Base-by-base conservation (phyloP, 1,140 invertebrate species). In the Drosophila sproati region DNA sequence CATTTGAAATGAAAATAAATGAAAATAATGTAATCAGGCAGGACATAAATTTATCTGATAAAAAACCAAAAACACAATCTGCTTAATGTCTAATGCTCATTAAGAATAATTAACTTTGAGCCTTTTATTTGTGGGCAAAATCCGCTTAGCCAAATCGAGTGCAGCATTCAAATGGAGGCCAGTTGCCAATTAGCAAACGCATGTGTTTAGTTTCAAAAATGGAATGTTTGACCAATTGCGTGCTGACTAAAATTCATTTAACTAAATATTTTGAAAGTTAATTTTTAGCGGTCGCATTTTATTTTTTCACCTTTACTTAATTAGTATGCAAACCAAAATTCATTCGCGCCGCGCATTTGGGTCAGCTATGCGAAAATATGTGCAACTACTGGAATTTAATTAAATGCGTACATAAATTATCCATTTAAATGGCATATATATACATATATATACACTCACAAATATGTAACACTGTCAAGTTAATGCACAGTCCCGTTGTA, bases 381-480 rank as follows among this genome's bases (percentile, higher is more conserved):
- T 67, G 57, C 77, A 77, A 87, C 72, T 75, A 32, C 68, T 74
- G 85, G 80, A 88, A 88, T 88, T 88, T 88, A 88, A 88, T 88
- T 88, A 88, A 89, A 88, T 85, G 72, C 71, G 66, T 60, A 56
- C 74, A 88, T 88, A 89, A 88, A 89, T 88, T 88, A 89, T 88
- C 69, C 70, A 71, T 68, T 73, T 83, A 82, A 82, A 86, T 86
- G 82, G 71, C 56, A 48, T 41, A 31, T 54, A 45, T 4, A 75
- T 57, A 76, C 71, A 62, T 50, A 63, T 48, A 66, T 6, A 60
- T 12, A 63, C 20, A 39, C 59, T 35, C 35, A 45, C 5, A 31
- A 35, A 56, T 28, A 45, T 20, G 32, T 48, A 74, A 28, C 64
- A 37, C 29, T 20, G n/a, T 29, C n/a, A 51, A 56, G 50, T 67